phyloP scores from a whole-genome alignment of 2,797 vertebrate genomes.

The Typhlichthys subterraneus region DNA sequence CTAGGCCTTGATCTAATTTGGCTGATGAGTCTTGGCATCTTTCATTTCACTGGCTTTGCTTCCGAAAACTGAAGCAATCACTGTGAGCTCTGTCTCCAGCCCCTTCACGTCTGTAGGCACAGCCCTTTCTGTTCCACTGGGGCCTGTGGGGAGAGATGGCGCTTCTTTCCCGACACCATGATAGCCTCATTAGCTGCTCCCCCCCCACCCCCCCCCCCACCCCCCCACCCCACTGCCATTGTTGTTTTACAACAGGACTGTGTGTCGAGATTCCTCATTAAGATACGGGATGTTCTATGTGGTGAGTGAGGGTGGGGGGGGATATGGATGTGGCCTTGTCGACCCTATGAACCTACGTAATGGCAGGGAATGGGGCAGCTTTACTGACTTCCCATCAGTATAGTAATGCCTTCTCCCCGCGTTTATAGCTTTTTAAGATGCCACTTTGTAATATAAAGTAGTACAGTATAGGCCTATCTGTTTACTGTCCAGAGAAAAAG shows the following conservation, averaged over 20 bases:
- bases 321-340: constrained; percentile 61
- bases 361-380: constrained; percentile 64
- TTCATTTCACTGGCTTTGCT: constrained; percentile 70
- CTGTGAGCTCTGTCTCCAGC: constrained; percentile 75
- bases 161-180: constrained; percentile 80
- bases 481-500: too few species aligned
- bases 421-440: neutral
- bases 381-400: constrained; percentile 63
- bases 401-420: neutral
- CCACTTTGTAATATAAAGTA: too few species aligned
- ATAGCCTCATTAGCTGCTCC: constrained; percentile 82
- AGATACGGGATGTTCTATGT: constrained; percentile 80
- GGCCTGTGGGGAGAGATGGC: constrained; percentile 77
- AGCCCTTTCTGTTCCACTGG: constrained; percentile 60
- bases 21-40: constrained; percentile 76
- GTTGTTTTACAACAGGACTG: constrained; percentile 86
- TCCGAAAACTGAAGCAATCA: constrained; percentile 75
- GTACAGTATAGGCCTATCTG: too few species aligned
- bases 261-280: constrained; percentile 86
- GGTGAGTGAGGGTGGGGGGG: constrained; percentile 37
- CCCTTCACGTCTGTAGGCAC: constrained; percentile 47
- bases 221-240: constrained; percentile 70
- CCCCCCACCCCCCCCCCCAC: constrained; percentile 35
- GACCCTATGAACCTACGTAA: constrained; percentile 66
- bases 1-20: constrained; percentile 71